Percentiles rank a stretch among this genome's conserved stretches.
Evolutionary conservation across 2,797 vertebrate genomes (phyloP).

Genomic region (Sternotherus odoratus): DNA sequence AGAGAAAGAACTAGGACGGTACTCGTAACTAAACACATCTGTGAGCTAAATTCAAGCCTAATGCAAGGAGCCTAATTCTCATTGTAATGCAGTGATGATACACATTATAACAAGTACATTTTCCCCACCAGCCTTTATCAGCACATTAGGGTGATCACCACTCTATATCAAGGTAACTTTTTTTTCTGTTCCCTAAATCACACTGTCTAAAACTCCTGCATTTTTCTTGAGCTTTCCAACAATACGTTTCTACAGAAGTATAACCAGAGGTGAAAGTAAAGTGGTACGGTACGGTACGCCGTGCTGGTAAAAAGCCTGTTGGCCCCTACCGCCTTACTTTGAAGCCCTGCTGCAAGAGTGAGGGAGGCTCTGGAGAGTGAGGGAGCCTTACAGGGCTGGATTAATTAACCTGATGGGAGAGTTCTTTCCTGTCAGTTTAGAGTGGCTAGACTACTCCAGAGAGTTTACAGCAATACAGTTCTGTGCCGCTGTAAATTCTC

Average conservation of each 20-base stretch:
- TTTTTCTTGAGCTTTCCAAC: not conserved
- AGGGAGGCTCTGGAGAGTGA: no score
- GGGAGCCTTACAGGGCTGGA: no score
- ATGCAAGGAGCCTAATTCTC: not conserved
- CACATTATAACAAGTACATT: not conserved
- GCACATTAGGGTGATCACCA: not conserved
- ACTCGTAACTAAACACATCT: not conserved
- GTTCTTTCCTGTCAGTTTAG: no score
- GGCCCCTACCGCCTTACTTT: no score
- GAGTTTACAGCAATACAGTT: no score
- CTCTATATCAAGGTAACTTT: not conserved
- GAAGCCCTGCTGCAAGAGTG: no score
- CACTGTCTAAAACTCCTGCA: not conserved
- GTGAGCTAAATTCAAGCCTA: constrained; percentile 8
- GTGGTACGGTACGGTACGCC: no score
- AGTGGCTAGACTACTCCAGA: no score
- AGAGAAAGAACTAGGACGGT: not conserved
- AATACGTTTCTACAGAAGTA: not conserved
- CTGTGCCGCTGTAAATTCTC: no score
- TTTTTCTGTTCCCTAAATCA: constrained; percentile 1
- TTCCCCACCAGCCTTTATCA: not conserved
- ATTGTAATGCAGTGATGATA: not conserved
- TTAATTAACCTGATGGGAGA: no score
- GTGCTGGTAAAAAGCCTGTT: no score
- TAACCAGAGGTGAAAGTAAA: no score